These are phyloP conservation scores for Tadarida brasiliensis DNA, from an alignment of 2,797 vertebrate species.

Conservation along the genomic window DNA sequence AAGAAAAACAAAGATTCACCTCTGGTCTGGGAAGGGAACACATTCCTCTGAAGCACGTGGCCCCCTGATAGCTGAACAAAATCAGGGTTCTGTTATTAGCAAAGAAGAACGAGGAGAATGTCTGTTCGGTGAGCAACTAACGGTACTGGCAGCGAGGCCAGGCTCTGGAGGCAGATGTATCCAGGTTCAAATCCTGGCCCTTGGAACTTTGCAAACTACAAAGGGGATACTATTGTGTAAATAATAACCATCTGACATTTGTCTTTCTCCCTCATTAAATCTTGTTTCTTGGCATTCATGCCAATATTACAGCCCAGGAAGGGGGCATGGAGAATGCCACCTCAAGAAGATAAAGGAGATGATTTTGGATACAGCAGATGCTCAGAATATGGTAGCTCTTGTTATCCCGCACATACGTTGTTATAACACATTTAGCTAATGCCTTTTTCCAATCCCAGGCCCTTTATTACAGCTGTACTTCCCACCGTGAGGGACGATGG, in stretches of 20 bases:
- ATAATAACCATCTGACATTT: neutral
- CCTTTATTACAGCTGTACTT: neutral
- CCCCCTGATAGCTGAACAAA: neutral
- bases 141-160: neutral
- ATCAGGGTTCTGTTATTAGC: slow-evolving; percentile 23
- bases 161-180: neutral
- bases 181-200: neutral
- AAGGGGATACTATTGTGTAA: neutral
- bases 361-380: neutral
- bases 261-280: neutral
- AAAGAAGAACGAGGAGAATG: neutral
- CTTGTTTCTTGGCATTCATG: neutral
- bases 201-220: neutral
- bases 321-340: neutral
- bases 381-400: neutral
- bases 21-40: neutral
- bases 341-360: neutral
- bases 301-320: neutral
- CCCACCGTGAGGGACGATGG: neutral
- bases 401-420: neutral
- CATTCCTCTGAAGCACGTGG: neutral
- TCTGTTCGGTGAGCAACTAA: neutral
- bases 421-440: neutral
- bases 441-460: neutral
- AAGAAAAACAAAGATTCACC: neutral